Evolutionary conservation across 1,140 invertebrate genomes (phyloP).

Genomic region (Temnothorax longispinosus): DNA sequence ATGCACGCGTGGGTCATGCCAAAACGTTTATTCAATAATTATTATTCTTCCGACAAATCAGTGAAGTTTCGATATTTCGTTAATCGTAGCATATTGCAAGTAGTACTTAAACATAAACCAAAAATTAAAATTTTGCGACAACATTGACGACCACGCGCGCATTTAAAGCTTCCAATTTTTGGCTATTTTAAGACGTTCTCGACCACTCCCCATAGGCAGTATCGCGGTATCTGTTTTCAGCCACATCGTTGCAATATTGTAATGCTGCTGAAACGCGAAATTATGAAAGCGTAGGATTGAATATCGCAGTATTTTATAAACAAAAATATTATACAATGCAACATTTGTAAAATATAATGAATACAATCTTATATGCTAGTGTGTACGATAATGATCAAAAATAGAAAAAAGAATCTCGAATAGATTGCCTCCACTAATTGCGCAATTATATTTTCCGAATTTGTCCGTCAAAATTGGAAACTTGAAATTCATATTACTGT

Average conservation of each 20-base stretch:
- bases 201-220: not conserved
- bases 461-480: too few relatives aligned
- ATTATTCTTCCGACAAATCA: conserved; percentile 11
- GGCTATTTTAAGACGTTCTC: not conserved
- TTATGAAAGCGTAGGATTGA: not conserved
- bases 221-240: not conserved
- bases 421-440: too few relatives aligned
- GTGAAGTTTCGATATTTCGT: not conserved
- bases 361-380: too few relatives aligned
- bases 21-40: conserved; percentile 1
- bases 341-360: too few relatives aligned
- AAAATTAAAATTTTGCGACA: not conserved
- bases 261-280: not conserved
- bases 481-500: too few relatives aligned
- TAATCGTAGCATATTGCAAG: not conserved
- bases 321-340: too few relatives aligned
- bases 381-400: too few relatives aligned
- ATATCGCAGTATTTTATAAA: not conserved
- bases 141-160: not conserved
- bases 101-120: not conserved
- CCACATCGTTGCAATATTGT: not conserved
- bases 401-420: too few relatives aligned
- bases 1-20: not conserved
- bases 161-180: not conserved
- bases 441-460: too few relatives aligned